These are phyloP conservation scores for Halichoerus grypus DNA, from an alignment of 2,113 vertebrate species.

Conservation along the genomic window DNA sequence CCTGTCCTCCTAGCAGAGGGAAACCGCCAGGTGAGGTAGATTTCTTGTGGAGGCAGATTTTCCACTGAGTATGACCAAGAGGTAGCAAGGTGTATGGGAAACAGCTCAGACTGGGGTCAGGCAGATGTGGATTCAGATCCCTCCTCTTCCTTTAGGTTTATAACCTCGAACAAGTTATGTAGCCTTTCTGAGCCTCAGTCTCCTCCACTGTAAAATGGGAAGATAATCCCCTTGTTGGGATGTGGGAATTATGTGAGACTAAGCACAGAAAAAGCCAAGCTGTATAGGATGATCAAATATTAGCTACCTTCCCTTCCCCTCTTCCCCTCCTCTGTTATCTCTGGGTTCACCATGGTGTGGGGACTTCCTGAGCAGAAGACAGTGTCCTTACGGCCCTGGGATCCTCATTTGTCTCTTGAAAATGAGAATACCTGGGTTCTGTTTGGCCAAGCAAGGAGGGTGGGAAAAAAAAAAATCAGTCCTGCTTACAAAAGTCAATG, in stretches of 20 bases:
- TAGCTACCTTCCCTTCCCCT: accelerated
- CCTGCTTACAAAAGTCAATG: neutral
- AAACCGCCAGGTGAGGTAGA: neutral
- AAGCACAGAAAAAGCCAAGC: neutral
- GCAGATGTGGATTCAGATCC: neutral
- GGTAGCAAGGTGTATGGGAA: neutral
- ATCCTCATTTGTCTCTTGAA: neutral
- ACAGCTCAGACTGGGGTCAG: neutral
- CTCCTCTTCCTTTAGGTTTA: neutral
- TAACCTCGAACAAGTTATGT: neutral
- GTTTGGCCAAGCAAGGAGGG: neutral
- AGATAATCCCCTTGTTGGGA: neutral
- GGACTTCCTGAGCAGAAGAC: neutral
- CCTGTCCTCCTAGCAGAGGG: neutral
- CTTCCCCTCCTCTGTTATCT: neutral
- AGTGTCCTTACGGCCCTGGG: neutral
- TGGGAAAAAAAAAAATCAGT: neutral
- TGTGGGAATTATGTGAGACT: neutral
- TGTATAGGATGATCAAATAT: no score
- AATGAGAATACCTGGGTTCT: neutral
- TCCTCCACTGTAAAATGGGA: neutral
- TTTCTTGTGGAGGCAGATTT: neutral
- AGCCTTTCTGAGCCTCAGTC: neutral
- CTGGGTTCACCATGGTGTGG: neutral
- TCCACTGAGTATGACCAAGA: neutral